Base-by-base conservation (phyloP, 1,140 invertebrate species). In the Phthorimaea operculella region DNA sequence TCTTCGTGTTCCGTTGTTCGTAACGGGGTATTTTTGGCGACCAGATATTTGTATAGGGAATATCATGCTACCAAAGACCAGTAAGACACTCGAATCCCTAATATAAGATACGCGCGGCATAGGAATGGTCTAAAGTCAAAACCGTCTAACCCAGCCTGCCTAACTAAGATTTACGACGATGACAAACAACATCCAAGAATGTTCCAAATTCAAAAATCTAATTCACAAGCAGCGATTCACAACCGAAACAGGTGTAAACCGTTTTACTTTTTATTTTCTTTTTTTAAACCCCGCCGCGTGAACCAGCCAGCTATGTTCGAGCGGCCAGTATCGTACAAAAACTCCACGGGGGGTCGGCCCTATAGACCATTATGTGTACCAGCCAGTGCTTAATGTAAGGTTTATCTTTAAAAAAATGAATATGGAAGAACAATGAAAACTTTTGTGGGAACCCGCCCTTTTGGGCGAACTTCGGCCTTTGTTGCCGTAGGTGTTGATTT, bases 391-490 rank as follows among this genome's bases (percentile, higher is more conserved):
- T 57, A 57, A 57, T 57, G 55, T 52, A 52, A 52, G 42, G 36
- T 52, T 57, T 57, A 57, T 57, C 55, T 57, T 57, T 45, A 57
- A 57, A 57, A 55, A 56, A 57, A 57, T 52, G 51, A 33, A 52
- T 50, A 33, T 18, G 8, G 33, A 36, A 57, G 55, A 57, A 57
- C 55, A 57, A 57, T 57, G 39, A 52, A 50, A 28, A 39, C 10
- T 57, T 57, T 57, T 57, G 51, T 57, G 54, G 42, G 55, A 57
- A 57, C 55, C 12, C 50, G 21, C 48, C 51, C 28, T 52, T 52
- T 57, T 57, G 55, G 14, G 51, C 36, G 51, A 44, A 55, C 47
- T 51, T 51, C 36, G 36, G 36, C 36, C 42, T 57, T 51, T 57
- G 51, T 57, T 50, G 18, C 50, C 18, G 54, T 57, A 48, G 55